phyloP scores from a whole-genome alignment of 2,888 invertebrate genomes.

The Drosophila conformis region DNA sequence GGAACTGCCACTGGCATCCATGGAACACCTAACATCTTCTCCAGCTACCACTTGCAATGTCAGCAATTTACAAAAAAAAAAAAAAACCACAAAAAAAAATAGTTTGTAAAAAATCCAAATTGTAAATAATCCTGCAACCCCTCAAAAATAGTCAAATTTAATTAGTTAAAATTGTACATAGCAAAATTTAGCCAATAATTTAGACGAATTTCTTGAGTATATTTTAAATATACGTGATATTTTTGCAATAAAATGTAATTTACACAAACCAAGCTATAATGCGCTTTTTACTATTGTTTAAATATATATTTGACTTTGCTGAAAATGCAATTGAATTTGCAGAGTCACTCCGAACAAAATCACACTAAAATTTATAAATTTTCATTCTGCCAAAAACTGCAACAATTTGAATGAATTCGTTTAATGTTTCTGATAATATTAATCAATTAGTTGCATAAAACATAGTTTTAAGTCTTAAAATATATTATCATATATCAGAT shows the following conservation, averaged over 20 bases:
- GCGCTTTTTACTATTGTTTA: not conserved
- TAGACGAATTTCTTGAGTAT: constrained; percentile 42
- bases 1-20: not conserved
- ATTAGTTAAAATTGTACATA: constrained; percentile 52
- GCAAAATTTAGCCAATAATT: constrained; percentile 38
- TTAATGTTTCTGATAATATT: too few relatives aligned
- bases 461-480: too few relatives aligned
- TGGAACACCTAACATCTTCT: not conserved
- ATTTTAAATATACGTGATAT: constrained; percentile 67
- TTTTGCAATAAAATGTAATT: constrained; percentile 66
- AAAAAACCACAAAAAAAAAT: not conserved
- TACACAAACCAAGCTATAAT: constrained; percentile 11
- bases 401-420: too few relatives aligned
- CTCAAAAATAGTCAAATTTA: constrained; percentile 36
- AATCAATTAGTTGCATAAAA: too few relatives aligned
- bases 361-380: not conserved
- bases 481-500: too few relatives aligned
- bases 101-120: constrained; percentile 40
- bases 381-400: not conserved
- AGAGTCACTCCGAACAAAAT: not conserved
- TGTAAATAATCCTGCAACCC: constrained; percentile 5
- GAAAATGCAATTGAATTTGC: not conserved
- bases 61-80: constrained; percentile 45
- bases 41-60: constrained; percentile 49
- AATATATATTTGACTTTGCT: not conserved